Evolutionary conservation across 2,113 vertebrate species (phyloP).

Genomic region (Lanius collurio): DNA sequence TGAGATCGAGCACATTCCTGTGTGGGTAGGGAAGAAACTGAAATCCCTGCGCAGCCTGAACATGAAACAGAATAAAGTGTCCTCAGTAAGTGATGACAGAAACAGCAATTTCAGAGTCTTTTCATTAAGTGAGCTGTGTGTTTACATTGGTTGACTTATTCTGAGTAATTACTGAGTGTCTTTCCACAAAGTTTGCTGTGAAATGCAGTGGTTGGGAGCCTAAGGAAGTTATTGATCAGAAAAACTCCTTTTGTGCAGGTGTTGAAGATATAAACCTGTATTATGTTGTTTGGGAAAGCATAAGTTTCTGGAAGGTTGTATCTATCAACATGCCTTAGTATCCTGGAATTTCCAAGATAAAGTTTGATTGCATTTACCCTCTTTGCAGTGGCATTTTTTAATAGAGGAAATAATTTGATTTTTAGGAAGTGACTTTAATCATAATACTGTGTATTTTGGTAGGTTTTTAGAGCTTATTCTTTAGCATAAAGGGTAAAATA

Average conservation of each 20-base stretch:
- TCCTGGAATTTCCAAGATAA: background rate
- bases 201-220: background rate
- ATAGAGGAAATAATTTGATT: background rate
- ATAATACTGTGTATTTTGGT: background rate
- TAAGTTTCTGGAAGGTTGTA: background rate
- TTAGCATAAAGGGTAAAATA: background rate
- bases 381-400: background rate
- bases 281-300: background rate
- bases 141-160: background rate
- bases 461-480: background rate
- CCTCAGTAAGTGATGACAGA: constrained; percentile 73
- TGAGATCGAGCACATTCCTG: constrained; percentile 82
- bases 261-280: background rate
- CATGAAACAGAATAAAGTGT: constrained; percentile 79
- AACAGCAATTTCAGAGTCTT: background rate
- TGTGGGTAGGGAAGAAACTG: constrained; percentile 84
- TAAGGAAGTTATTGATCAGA: background rate
- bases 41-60: constrained; percentile 76
- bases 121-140: background rate
- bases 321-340: background rate
- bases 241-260: background rate
- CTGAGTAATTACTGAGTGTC: background rate
- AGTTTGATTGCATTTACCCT: background rate
- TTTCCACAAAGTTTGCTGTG: background rate
- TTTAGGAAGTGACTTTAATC: background rate